Conservation (phyloP, 2,888 invertebrate genomes). For the Xanthostigma xanthostigma region DNA sequence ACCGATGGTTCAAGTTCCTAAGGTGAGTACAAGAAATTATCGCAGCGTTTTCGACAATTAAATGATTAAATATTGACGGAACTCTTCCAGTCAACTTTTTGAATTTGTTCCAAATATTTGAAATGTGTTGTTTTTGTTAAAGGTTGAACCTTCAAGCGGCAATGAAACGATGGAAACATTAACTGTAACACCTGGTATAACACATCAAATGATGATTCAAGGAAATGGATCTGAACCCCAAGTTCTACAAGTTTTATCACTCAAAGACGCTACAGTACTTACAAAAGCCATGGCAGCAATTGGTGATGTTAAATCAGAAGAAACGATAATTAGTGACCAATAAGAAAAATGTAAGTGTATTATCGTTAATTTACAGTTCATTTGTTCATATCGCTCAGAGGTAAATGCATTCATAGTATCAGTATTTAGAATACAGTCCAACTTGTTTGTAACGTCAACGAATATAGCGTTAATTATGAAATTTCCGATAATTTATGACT, state of each 20-base stretch:
- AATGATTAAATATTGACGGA: too few relatives aligned
- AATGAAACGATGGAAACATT: slow-evolving; percentile 57
- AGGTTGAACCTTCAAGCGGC: slow-evolving; percentile 64
- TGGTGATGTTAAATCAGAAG: slow-evolving; percentile 57
- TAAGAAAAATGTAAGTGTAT: slow-evolving; percentile 6
- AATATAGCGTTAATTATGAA: too few relatives aligned
- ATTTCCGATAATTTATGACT: too few relatives aligned
- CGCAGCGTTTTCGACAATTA: background rate
- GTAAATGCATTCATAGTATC: too few relatives aligned
- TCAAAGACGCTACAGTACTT: slow-evolving; percentile 70
- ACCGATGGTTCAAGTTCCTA: slow-evolving; percentile 66
- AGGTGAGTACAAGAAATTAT: slow-evolving; percentile 17
- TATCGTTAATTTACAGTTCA: too few relatives aligned
- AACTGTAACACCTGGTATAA: slow-evolving; percentile 55
- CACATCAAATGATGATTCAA: slow-evolving; percentile 73
- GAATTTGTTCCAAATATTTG: background rate
- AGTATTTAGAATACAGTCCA: too few relatives aligned
- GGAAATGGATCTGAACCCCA: slow-evolving; percentile 56
- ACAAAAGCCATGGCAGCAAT: slow-evolving; percentile 64
- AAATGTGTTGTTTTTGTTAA: slow-evolving; percentile 11
- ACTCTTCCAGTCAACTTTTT: background rate
- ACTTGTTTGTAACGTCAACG: too few relatives aligned
- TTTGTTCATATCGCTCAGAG: too few relatives aligned
- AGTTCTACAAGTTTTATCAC: slow-evolving; percentile 68
- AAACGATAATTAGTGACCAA: slow-evolving; percentile 38